Base-by-base conservation (phyloP, 2,113 vertebrate genomes). In the Mirza zaza region DNA sequence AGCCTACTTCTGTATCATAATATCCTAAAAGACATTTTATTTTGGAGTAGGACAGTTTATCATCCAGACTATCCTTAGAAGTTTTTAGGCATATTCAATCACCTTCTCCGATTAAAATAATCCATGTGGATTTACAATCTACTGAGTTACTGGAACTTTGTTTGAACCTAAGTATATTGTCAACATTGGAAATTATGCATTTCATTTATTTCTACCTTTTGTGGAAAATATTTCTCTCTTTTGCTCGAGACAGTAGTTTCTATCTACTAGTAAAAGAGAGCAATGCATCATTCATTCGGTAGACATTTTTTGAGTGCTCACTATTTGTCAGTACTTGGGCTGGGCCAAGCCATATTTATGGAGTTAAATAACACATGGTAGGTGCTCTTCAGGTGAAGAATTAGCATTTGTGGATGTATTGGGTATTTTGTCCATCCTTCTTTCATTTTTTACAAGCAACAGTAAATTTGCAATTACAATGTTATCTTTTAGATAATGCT, bases 121-220 rank as follows among this genome's bases (percentile, higher is more conserved):
- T 89, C 50, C 9, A 1, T 57, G 5, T 48, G 23, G 14, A 80
- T 67, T 68, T 80, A 3, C 67, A 55, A 3, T 63, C 39, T n/a
- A 63, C 36, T 91, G 17, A 65, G 93, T 83, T 73, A 90, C 83
- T 91, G 39, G 63, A 83, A 55, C 42, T 89, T 82, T 89, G 29
- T 76, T 96, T 73, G 34, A 91, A 87, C 20, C 32, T 55, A 10
- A 36, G 23, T 95, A 68, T 63, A 21, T 61, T 75, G 42, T 84
- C 11, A 91, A 20, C 11, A 52, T 29, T 86, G 52, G 39, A 34
- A 86, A 65, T 9, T 87, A 36, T 71, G 39, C 32, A 57, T 89
- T 45, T 75, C 25, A 50, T 83, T 12, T 93, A 52, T 93, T 93
- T 89, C 20, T 87, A 3, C 61, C 14, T 92, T 71, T 34, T 29